Base-by-base conservation (phyloP, 2,888 invertebrate species). In the Heteromyza rotundicornis region DNA sequence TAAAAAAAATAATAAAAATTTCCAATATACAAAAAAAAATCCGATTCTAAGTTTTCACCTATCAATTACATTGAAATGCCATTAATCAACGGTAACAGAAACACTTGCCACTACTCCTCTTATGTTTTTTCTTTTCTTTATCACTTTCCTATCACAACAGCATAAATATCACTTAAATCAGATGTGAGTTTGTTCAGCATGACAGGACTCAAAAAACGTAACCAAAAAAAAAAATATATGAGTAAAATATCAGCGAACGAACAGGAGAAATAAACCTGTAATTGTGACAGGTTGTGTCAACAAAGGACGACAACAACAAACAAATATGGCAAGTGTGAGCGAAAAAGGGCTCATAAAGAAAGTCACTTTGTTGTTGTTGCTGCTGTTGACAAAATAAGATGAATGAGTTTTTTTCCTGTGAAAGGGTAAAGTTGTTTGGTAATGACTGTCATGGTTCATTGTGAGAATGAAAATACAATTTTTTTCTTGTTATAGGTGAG, bases 221-320 rank as follows among this genome's bases (percentile, higher is more conserved):
- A n/a, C n/a, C 50, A 23, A 50, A 50, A 22, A 17, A 44, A 44
- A 16, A 17, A 40, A 36, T 20, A 2, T 36, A 47, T 16, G n/a
- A n/a, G n/a, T n/a, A n/a, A n/a, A n/a, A n/a, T n/a, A n/a, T n/a
- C n/a, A n/a, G 23, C n/a, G 2, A 32, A 19, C 23, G 24, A 12
- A 40, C 66, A 62, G 68, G 65, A 69, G 71, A 77, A 65, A 76
- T 77, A 76, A 75, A 75, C 77, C 75, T 78, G 76, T 76, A 77
- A 77, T 76, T 76, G 76, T 79, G 79, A 79, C 76, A 79, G 78
- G 73, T 75, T 75, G 77, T 78, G 78, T 76, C 79, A 76, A 76
- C 75, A 77, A 68, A 72, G 77, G 67, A 63, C 65, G 69, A 59
- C 60, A 62, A n/a, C 54, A 17, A 51, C 49, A 52, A 53, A 58